Evolutionary conservation across 2,797 vertebrate genomes (phyloP).

Genomic region (Sebastes steindachneri): DNA sequence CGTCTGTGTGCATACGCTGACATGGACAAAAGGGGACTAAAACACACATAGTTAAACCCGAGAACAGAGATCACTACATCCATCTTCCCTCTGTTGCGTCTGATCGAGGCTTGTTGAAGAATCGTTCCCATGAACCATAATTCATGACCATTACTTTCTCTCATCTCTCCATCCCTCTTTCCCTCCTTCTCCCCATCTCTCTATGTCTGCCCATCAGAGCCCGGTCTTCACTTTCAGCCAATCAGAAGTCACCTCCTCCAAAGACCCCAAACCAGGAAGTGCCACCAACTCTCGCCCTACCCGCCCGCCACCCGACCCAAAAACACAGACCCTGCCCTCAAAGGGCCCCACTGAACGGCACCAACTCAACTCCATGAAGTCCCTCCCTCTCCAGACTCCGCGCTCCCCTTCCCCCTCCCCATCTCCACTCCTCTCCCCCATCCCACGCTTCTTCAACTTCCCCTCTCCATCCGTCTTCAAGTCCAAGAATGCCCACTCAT

Average conservation of each 20-base stretch:
- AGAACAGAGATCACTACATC: neutral
- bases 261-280: slow-evolving; percentile 82
- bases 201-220: slow-evolving; percentile 84
- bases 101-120: slow-evolving; percentile 10
- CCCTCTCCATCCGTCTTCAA: slow-evolving; percentile 86
- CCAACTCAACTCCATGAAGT: slow-evolving; percentile 88
- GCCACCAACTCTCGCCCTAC: slow-evolving; percentile 70
- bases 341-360: slow-evolving; percentile 87
- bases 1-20: neutral
- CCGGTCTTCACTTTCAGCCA: slow-evolving; percentile 90
- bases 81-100: slow-evolving; percentile 9
- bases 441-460: slow-evolving; percentile 86
- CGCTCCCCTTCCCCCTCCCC: slow-evolving; percentile 85
- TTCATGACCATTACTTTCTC: slow-evolving; percentile 79
- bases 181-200: slow-evolving; percentile 59
- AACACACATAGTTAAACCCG: neutral
- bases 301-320: slow-evolving; percentile 80
- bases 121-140: slow-evolving; percentile 73
- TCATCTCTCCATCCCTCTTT: slow-evolving; percentile 67
- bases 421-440: slow-evolving; percentile 83
- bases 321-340: slow-evolving; percentile 92
- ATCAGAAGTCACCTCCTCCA: slow-evolving; percentile 84
- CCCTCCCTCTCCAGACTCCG: slow-evolving; percentile 85
- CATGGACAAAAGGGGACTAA: neutral
- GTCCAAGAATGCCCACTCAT: slow-evolving; percentile 81